Evolutionary conservation across 1,140 invertebrate genomes (phyloP).

Genomic region (Apolygus lucorum): DNA sequence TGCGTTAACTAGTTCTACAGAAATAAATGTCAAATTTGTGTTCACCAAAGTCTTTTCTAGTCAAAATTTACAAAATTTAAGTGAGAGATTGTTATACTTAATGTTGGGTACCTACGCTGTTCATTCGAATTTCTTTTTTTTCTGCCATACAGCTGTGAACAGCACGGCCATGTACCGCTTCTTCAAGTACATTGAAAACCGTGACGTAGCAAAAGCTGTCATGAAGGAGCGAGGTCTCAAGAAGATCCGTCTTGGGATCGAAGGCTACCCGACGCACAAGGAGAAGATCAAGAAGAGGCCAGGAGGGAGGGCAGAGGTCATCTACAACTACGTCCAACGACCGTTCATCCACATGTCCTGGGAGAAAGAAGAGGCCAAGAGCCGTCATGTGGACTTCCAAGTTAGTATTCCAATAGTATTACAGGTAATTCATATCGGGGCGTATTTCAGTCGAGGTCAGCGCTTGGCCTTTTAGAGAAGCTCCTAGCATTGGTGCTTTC

Average conservation of each 20-base stretch:
- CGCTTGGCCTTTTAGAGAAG: no score
- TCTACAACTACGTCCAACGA: conserved; percentile 98
- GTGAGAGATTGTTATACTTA: no score
- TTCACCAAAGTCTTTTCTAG: no score
- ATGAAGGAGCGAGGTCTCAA: conserved; percentile 97
- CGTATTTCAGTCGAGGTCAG: no score
- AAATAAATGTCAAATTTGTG: no score
- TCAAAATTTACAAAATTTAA: no score
- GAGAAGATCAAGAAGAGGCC: conserved; percentile 90
- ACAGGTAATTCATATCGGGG: no score
- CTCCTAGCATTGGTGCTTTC: no score
- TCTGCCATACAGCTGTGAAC: conserved; percentile 55
- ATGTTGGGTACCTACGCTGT: no score
- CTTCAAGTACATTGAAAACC: conserved; percentile 99
- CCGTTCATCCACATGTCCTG: conserved; percentile 99
- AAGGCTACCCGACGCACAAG: conserved; percentile 98
- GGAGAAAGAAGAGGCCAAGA: conserved; percentile 99
- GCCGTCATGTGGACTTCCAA: conserved; percentile 95
- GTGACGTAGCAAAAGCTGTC: conserved; percentile 97
- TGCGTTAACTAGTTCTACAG: no score
- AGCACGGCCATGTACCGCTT: conserved; percentile 92
- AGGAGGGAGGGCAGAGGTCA: conserved; percentile 84
- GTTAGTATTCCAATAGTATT: conserved; percentile 34
- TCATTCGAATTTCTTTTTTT: no score
- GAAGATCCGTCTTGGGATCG: conserved; percentile 97